Conservation (phyloP, 2,113 vertebrate species). For the Rattus rattus region DNA sequence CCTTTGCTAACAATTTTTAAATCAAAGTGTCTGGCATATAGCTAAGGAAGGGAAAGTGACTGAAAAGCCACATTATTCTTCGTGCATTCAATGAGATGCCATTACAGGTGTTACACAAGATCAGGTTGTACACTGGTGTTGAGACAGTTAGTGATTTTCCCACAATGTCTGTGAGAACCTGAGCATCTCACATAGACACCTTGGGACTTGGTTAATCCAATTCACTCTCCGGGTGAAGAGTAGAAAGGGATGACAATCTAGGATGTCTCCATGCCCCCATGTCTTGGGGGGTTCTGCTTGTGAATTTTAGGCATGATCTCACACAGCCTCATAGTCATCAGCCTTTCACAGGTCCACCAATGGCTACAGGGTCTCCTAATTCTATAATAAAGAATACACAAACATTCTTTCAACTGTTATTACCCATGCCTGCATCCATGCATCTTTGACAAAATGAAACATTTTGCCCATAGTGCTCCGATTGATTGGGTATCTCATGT, state of each 20-base stretch:
- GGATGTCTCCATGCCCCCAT: not conserved
- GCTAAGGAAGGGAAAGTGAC: not conserved
- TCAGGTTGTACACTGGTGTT: not conserved
- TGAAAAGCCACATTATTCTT: not conserved
- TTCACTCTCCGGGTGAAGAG: not conserved
- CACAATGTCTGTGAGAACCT: rapidly evolving
- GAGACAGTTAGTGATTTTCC: not conserved
- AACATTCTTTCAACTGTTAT: not conserved
- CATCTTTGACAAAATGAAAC: not conserved
- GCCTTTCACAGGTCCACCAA: not conserved
- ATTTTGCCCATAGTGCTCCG: not conserved
- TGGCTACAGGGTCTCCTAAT: not conserved
- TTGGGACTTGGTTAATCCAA: not conserved
- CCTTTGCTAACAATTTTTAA: not conserved
- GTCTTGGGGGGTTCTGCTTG: not conserved
- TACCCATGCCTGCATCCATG: not conserved
- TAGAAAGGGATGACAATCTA: not conserved
- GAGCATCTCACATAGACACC: not conserved
- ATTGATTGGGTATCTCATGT: not conserved
- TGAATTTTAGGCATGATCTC: not conserved
- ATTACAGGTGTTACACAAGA: not conserved
- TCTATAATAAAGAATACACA: not conserved
- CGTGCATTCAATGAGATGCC: not conserved
- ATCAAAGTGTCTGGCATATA: not conserved
- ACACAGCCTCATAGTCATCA: not conserved